These are phyloP conservation scores for Coranthus polyacanthus DNA, from an alignment of 2,797 vertebrate species.

Conservation along the genomic window DNA sequence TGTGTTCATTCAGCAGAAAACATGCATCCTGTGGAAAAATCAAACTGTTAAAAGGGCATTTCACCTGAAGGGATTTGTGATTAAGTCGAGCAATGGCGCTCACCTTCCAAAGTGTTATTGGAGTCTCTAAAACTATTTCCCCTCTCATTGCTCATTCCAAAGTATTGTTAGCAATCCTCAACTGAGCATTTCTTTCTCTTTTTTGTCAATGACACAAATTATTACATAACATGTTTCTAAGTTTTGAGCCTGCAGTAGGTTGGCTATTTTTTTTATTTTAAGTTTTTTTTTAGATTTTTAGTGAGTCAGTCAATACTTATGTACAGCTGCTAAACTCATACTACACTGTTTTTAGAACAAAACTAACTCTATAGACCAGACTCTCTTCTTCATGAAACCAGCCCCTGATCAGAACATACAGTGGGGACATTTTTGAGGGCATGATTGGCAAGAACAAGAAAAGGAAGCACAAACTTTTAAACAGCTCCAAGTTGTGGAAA, in stretches of 20 bases:
- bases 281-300: background rate
- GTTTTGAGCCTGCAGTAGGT: background rate
- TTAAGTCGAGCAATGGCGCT: slow-evolving; percentile 15
- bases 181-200: slow-evolving; percentile 22
- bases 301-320: slow-evolving; percentile 19
- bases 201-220: no score
- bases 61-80: slow-evolving; percentile 17
- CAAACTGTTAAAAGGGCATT: slow-evolving; percentile 22
- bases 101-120: slow-evolving; percentile 25
- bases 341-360: slow-evolving; percentile 8
- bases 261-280: background rate
- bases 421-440: slow-evolving; percentile 73
- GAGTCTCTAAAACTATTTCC: slow-evolving; percentile 27
- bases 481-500: slow-evolving; percentile 77
- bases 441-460: slow-evolving; percentile 78
- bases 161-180: slow-evolving; percentile 29
- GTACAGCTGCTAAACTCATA: slow-evolving; percentile 19
- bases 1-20: slow-evolving; percentile 22
- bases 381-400: slow-evolving; percentile 35
- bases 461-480: slow-evolving; percentile 77
- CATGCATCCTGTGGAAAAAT: slow-evolving; percentile 18
- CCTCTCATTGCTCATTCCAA: slow-evolving; percentile 16
- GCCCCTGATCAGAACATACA: slow-evolving; percentile 43
- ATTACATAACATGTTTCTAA: no score
- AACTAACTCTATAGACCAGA: slow-evolving; percentile 1